Evolutionary conservation across 2,888 invertebrate genomes (phyloP).

Genomic region (Acanthosepion esculentum): DNA sequence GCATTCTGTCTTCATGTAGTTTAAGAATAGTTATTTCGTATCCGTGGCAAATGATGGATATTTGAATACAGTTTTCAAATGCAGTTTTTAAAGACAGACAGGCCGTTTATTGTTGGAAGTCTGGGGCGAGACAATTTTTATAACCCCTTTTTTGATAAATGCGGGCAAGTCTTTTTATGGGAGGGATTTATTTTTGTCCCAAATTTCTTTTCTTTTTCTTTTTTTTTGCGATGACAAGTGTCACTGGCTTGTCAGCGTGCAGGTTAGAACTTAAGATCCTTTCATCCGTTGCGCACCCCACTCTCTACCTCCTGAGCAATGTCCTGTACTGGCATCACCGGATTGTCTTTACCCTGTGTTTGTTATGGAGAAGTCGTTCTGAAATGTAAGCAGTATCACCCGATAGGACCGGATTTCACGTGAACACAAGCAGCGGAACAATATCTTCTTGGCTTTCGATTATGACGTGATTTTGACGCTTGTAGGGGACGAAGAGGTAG

Average conservation of each 20-base stretch:
- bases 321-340: neutral
- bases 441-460: neutral
- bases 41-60: too few relatives aligned
- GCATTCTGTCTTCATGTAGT: too few relatives aligned
- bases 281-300: neutral
- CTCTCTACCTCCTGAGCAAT: neutral
- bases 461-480: neutral
- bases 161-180: too few relatives aligned
- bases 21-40: too few relatives aligned
- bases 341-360: neutral
- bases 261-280: neutral
- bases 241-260: neutral
- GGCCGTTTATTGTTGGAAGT: too few relatives aligned
- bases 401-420: neutral
- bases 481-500: neutral
- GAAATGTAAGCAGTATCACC: neutral
- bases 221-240: neutral
- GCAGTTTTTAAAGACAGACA: too few relatives aligned
- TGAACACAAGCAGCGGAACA: neutral
- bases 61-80: too few relatives aligned
- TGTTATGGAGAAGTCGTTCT: neutral
- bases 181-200: too few relatives aligned
- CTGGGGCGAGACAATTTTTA: too few relatives aligned
- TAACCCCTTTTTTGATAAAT: too few relatives aligned
- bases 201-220: neutral